These are phyloP conservation scores for Elephantulus edwardii DNA, from an alignment of 2,113 vertebrate species.

Conservation along the genomic window DNA sequence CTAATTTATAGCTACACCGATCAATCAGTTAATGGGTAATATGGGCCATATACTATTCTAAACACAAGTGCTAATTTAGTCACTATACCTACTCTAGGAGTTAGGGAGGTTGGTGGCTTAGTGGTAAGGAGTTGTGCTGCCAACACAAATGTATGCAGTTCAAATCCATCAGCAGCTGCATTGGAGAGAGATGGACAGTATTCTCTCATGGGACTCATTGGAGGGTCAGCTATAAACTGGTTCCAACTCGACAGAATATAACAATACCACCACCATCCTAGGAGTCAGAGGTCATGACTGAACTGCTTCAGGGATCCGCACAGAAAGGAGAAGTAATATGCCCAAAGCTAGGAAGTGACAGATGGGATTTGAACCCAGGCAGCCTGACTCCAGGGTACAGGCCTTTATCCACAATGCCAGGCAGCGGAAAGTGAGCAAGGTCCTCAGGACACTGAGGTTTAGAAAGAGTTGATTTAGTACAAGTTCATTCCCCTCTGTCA, in stretches of 20 bases:
- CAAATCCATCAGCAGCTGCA: too few relatives aligned
- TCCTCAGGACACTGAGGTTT: not conserved
- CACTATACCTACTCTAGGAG: not conserved
- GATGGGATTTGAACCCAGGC: not conserved
- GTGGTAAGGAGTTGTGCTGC: too few relatives aligned
- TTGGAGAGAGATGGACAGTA: too few relatives aligned
- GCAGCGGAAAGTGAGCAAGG: not conserved
- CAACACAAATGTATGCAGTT: too few relatives aligned
- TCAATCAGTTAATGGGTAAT: not conserved
- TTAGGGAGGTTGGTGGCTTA: too few relatives aligned
- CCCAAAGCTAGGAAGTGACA: not conserved
- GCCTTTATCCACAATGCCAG: not conserved
- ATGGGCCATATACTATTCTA: not conserved
- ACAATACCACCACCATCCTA: too few relatives aligned
- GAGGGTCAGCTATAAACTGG: too few relatives aligned
- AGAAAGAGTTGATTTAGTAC: not conserved
- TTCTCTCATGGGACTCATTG: too few relatives aligned
- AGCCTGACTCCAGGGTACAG: not conserved
- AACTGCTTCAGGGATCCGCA: not conserved
- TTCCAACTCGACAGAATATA: too few relatives aligned
- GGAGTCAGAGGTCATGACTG: not conserved
- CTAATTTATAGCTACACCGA: not conserved
- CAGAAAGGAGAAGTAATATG: constrained; percentile 4
- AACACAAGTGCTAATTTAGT: not conserved
- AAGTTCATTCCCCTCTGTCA: not conserved